A percentile compares a stretch with the other conserved stretches of the same genome.
These are phyloP conservation scores for Drosophila testacea DNA, from an alignment of 2,888 invertebrate species.

Conservation along the genomic window DNA sequence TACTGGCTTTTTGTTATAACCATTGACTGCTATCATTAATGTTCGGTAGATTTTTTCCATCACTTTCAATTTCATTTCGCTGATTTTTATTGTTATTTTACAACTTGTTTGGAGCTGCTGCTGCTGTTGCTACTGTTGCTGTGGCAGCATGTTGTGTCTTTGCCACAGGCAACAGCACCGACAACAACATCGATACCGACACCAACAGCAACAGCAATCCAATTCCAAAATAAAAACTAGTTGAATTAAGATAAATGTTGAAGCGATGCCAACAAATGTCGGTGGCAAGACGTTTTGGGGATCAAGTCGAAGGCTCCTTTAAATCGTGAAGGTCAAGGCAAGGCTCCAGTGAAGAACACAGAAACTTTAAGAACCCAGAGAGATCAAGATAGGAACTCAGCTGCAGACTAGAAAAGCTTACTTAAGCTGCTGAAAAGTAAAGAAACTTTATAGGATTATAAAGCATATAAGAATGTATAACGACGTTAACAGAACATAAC, in stretches of 20 bases:
- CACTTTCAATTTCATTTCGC: constrained; percentile 75
- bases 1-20: constrained; percentile 31
- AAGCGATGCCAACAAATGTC: constrained; percentile 21
- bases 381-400: too few species aligned
- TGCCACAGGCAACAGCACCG: constrained; percentile 16
- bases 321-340: constrained; percentile 26
- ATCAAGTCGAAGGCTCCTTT: constrained; percentile 10
- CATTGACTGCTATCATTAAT: constrained; percentile 36
- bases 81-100: constrained; percentile 75
- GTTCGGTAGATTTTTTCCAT: constrained; percentile 35
- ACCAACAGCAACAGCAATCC: constrained; percentile 1
- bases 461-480: too few species aligned
- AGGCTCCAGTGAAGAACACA: neutral
- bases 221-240: constrained; percentile 22
- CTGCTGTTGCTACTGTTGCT: constrained; percentile 23
- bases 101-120: constrained; percentile 63
- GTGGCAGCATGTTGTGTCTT: constrained; percentile 24
- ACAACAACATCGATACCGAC: neutral
- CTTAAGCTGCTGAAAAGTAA: too few species aligned
- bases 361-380: neutral
- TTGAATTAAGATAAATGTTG: constrained; percentile 28
- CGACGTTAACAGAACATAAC: too few species aligned
- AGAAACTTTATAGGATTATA: too few species aligned
- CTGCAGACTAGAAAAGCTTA: neutral
- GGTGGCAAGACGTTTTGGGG: neutral